A percentile compares a stretch with the other conserved stretches of the same genome.
phyloP scores from a whole-genome alignment of 2,797 vertebrate species.

The Neosilurus hyrtlii region DNA sequence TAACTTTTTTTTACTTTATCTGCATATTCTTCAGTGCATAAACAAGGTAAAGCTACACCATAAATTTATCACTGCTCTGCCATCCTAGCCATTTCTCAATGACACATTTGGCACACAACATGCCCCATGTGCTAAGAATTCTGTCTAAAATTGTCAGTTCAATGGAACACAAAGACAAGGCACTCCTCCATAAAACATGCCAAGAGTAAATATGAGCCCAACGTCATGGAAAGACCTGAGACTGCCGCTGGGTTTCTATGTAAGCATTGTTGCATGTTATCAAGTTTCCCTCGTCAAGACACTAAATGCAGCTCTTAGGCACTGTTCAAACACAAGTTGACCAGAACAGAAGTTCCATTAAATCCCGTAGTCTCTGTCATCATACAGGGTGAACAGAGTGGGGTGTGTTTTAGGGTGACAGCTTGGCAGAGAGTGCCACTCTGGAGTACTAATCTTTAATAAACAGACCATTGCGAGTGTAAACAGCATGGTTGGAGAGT shows the following conservation, averaged over 20 bases:
- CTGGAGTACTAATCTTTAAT: slow-evolving; percentile 62
- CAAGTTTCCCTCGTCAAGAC: slow-evolving; percentile 37
- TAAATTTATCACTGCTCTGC: not conserved
- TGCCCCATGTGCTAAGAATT: slow-evolving; percentile 27
- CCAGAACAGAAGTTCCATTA: slow-evolving; percentile 30
- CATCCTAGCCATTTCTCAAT: not conserved
- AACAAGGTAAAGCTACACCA: not conserved
- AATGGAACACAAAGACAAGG: slow-evolving; percentile 14
- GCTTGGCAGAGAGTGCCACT: slow-evolving; percentile 44
- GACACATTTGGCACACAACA: not conserved
- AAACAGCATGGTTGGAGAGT: slow-evolving; percentile 63
- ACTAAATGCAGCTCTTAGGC: slow-evolving; percentile 47
- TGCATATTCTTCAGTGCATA: not conserved
- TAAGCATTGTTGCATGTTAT: slow-evolving; percentile 31
- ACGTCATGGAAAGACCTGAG: slow-evolving; percentile 48
- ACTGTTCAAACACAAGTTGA: slow-evolving; percentile 42
- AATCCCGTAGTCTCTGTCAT: slow-evolving; percentile 15
- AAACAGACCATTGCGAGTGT: slow-evolving; percentile 60
- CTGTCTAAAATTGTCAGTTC: slow-evolving; percentile 15
- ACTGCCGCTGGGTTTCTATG: slow-evolving; percentile 21
- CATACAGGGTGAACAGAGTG: slow-evolving; percentile 31
- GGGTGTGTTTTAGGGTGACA: slow-evolving; percentile 37
- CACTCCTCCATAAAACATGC: slow-evolving; percentile 42
- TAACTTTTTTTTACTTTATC: too few species aligned
- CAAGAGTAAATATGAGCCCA: slow-evolving; percentile 40